A percentile compares a stretch with the other conserved stretches of the same genome.
Conservation (phyloP, 2,797 vertebrate genomes). For the Lycodopsis pacificus region DNA sequence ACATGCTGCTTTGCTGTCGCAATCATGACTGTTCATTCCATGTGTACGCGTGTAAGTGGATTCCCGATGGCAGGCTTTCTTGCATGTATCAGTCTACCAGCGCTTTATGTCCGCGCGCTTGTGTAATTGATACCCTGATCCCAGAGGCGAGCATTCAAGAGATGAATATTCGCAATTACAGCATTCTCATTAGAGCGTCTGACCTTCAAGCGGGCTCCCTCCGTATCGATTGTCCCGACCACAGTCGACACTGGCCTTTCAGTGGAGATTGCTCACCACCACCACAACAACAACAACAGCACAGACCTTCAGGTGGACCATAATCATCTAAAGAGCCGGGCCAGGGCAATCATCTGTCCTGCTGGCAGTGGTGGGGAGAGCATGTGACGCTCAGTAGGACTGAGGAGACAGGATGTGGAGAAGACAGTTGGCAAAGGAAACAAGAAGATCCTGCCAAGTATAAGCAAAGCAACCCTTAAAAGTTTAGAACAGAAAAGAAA, state of each 20-base stretch:
- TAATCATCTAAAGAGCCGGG: conserved; percentile 57
- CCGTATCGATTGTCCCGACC: conserved; percentile 74
- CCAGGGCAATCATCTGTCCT: conserved; percentile 35
- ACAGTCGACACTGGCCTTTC: conserved; percentile 74
- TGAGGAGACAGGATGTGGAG: background rate
- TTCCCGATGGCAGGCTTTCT: background rate
- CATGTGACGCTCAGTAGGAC: conserved; percentile 25
- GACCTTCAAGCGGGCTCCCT: conserved; percentile 79
- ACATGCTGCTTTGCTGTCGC: background rate
- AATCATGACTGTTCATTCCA: conserved; percentile 4
- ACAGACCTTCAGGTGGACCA: conserved; percentile 29
- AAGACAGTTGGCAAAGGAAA: conserved; percentile 4
- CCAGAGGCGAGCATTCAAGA: conserved; percentile 74
- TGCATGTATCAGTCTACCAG: conserved; percentile 12
- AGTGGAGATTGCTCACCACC: conserved; percentile 54
- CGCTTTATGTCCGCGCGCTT: conserved; percentile 22
- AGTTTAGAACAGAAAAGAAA: background rate
- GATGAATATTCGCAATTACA: conserved; percentile 85
- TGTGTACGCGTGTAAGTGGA: conserved; percentile 6
- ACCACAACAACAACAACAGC: conserved; percentile 28
- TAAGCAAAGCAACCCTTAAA: background rate
- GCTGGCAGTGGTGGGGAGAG: conserved; percentile 5
- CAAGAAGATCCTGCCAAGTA: background rate
- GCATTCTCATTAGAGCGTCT: conserved; percentile 80
- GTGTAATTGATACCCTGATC: conserved; percentile 76